Percentiles rank a stretch among this genome's conserved stretches.
Conservation (phyloP, 1,140 invertebrate genomes). For the Adoxophyes honmai region DNA sequence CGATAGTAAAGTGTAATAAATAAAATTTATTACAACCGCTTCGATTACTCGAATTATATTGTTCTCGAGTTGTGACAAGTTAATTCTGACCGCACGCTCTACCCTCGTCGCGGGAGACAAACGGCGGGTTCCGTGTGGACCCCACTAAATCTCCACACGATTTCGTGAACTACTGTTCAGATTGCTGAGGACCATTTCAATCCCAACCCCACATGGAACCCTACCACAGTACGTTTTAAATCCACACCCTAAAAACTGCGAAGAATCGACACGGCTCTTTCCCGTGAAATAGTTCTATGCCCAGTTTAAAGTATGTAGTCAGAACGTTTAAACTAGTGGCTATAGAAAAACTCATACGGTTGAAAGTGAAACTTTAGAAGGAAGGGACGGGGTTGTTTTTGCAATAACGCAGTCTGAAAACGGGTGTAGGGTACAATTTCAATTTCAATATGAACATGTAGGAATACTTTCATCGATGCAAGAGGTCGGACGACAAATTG, state of each 20-base stretch:
- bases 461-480: neutral
- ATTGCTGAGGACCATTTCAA: neutral
- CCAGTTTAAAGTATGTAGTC: too few relatives aligned
- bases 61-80: conserved; percentile 13
- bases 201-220: neutral
- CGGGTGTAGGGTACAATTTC: neutral
- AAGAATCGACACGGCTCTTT: too few relatives aligned
- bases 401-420: too few relatives aligned
- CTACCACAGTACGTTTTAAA: neutral
- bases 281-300: too few relatives aligned
- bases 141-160: conserved; percentile 3
- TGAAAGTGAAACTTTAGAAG: too few relatives aligned
- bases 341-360: too few relatives aligned
- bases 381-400: too few relatives aligned
- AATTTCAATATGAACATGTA: conserved; percentile 2
- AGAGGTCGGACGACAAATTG: neutral
- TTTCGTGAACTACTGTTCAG: conserved; percentile 7
- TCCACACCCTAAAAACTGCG: too few relatives aligned
- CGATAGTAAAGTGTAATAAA: neutral
- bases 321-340: too few relatives aligned
- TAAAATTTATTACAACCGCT: conserved; percentile 10
- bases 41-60: conserved; percentile 13
- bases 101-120: conserved; percentile 11
- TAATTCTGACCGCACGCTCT: conserved; percentile 5
- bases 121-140: conserved; percentile 5